Percentiles rank a stretch among this genome's conserved stretches.
phyloP scores from a whole-genome alignment of 2,888 invertebrate species.

The Julus scanicus region DNA sequence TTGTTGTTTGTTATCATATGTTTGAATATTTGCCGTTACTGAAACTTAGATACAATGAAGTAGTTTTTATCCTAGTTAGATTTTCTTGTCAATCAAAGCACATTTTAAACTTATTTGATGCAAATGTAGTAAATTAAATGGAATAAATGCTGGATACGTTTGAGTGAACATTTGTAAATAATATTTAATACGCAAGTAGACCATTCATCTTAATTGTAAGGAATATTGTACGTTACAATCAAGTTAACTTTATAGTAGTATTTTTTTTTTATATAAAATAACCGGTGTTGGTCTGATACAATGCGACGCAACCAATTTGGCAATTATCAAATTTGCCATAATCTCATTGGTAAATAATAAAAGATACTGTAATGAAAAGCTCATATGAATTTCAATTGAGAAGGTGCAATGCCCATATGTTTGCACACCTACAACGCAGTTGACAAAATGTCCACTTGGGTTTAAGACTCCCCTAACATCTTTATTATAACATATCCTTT shows the following conservation, averaged over 20 bases:
- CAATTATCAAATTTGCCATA: too few species aligned
- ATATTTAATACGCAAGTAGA: constrained; percentile 11
- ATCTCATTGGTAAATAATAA: too few species aligned
- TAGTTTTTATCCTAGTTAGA: constrained; percentile 36
- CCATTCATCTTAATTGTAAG: background rate
- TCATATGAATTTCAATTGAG: too few species aligned
- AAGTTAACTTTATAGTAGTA: background rate
- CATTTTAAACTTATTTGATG: constrained; percentile 23
- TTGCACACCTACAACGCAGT: too few species aligned
- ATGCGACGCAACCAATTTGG: too few species aligned
- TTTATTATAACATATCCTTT: too few species aligned
- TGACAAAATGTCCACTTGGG: too few species aligned
- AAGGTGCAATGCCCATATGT: too few species aligned
- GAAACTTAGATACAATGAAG: background rate
- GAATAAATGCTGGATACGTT: constrained; percentile 40
- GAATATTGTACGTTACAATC: background rate
- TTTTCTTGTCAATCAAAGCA: background rate
- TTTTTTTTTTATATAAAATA: background rate
- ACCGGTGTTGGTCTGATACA: background rate
- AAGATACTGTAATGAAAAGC: too few species aligned
- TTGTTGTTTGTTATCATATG: background rate
- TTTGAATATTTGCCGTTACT: constrained; percentile 20
- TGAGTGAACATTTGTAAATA: background rate
- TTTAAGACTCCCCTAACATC: too few species aligned
- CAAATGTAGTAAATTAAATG: constrained; percentile 39